A percentile compares a stretch with the other conserved stretches of the same genome.
Conservation (phyloP, 2,888 invertebrate genomes). For the Carabus problematicus region DNA sequence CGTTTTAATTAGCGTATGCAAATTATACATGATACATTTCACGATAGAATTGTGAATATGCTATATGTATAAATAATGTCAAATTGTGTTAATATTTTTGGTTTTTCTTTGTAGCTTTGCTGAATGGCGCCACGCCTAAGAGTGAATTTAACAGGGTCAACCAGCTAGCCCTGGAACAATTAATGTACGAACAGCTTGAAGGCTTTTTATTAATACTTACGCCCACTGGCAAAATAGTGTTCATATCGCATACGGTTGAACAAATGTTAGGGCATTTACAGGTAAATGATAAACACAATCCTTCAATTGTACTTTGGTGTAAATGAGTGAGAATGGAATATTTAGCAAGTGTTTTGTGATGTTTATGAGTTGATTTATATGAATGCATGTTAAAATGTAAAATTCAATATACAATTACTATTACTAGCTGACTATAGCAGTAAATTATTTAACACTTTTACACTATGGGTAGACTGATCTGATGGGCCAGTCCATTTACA, state of each 20-base stretch:
- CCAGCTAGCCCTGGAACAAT: constrained; percentile 67
- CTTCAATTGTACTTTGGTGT: neutral
- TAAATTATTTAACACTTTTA: constrained; percentile 1
- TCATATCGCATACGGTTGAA: constrained; percentile 84
- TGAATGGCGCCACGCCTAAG: constrained; percentile 46
- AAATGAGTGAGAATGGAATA: neutral
- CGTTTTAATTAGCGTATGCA: too few species aligned
- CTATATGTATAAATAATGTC: too few species aligned
- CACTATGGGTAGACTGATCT: constrained; percentile 74
- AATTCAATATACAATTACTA: neutral
- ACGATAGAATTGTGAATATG: too few species aligned
- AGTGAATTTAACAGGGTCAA: constrained; percentile 65
- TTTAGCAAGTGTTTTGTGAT: neutral
- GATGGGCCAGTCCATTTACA: constrained; percentile 80
- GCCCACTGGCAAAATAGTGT: constrained; percentile 82
- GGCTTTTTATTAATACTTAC: constrained; percentile 84
- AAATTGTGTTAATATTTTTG: too few species aligned
- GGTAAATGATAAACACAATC: constrained; percentile 59
- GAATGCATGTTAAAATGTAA: constrained; percentile 1
- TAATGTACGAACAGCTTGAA: constrained; percentile 68
- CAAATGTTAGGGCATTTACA: constrained; percentile 85
- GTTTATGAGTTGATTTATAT: neutral
- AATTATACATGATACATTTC: too few species aligned
- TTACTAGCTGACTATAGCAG: neutral
- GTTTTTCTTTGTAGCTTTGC: constrained; percentile 48